These are phyloP conservation scores for Pseudomyrmex flavicornis DNA, from an alignment of 1,140 invertebrate genomes.

Conservation along the genomic window DNA sequence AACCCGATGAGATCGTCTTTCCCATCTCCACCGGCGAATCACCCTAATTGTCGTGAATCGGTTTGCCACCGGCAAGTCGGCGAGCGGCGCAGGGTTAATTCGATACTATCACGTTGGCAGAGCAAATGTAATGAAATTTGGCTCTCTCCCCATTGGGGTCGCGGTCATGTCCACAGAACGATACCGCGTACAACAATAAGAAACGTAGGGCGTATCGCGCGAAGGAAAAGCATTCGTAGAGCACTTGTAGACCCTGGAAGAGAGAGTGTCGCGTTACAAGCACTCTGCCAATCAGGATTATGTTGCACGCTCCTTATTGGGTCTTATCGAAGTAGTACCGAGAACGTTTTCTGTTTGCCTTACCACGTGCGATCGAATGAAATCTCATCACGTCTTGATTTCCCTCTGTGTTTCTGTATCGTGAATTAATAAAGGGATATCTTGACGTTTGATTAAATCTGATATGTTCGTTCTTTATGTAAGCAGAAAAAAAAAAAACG, in stretches of 20 bases:
- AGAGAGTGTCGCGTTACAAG: slow-evolving; percentile 53
- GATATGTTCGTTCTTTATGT: background rate
- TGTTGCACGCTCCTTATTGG: slow-evolving; percentile 73
- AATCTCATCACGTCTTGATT: slow-evolving; percentile 31
- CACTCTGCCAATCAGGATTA: slow-evolving; percentile 76
- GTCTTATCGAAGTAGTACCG: slow-evolving; percentile 63
- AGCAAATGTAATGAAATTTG: slow-evolving; percentile 54
- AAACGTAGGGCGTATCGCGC: background rate
- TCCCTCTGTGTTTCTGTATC: background rate
- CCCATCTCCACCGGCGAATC: slow-evolving; percentile 36
- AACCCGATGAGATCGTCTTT: slow-evolving; percentile 57
- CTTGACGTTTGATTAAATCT: background rate
- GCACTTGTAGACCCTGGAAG: background rate
- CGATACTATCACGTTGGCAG: slow-evolving; percentile 51
- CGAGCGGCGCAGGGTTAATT: slow-evolving; percentile 36
- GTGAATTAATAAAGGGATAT: slow-evolving; percentile 10
- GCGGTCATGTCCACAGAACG: background rate
- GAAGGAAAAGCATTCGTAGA: slow-evolving; percentile 12
- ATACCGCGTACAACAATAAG: background rate
- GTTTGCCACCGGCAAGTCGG: slow-evolving; percentile 24
- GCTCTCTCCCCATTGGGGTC: slow-evolving; percentile 22
- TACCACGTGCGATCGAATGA: slow-evolving; percentile 16
- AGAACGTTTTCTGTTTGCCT: slow-evolving; percentile 36
- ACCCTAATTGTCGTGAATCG: slow-evolving; percentile 49
- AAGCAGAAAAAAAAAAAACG: background rate